phyloP scores from a whole-genome alignment of 2,113 vertebrate species.

The Chlorodrepanis virens region DNA sequence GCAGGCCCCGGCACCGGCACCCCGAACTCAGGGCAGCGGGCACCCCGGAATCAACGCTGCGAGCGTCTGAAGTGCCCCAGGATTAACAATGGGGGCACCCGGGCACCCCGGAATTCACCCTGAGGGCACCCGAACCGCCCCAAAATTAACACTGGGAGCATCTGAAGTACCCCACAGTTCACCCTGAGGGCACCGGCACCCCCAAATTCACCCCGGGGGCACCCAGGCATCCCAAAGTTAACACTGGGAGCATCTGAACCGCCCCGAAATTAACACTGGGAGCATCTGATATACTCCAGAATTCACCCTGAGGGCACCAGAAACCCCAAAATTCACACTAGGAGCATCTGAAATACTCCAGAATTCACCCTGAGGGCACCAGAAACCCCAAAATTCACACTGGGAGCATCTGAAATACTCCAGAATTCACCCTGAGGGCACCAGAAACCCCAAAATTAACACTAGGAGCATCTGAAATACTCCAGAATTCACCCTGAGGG shows the following conservation, averaged over 20 bases:
- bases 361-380: background rate
- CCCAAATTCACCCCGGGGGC: too few species aligned
- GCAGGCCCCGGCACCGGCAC: background rate
- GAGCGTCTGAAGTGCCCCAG: accelerated
- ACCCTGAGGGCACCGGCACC: too few species aligned
- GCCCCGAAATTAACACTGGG: accelerated
- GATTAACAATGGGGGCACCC: too few species aligned
- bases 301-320: too few species aligned
- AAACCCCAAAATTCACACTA: background rate
- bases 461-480: too few species aligned
- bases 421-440: too few species aligned
- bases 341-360: accelerated
- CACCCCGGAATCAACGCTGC: too few species aligned
- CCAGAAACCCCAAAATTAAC: too few species aligned
- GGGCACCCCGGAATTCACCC: background rate
- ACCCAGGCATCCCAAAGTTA: too few species aligned
- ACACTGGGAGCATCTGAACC: accelerated
- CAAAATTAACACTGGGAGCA: accelerated
- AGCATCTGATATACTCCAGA: accelerated
- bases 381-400: too few species aligned
- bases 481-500: too few species aligned
- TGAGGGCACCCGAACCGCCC: accelerated
- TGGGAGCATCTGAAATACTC: accelerated
- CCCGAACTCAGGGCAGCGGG: background rate
- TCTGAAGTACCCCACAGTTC: accelerated